phyloP scores from a whole-genome alignment of 2,113 vertebrate genomes.

The Rana temporaria region DNA sequence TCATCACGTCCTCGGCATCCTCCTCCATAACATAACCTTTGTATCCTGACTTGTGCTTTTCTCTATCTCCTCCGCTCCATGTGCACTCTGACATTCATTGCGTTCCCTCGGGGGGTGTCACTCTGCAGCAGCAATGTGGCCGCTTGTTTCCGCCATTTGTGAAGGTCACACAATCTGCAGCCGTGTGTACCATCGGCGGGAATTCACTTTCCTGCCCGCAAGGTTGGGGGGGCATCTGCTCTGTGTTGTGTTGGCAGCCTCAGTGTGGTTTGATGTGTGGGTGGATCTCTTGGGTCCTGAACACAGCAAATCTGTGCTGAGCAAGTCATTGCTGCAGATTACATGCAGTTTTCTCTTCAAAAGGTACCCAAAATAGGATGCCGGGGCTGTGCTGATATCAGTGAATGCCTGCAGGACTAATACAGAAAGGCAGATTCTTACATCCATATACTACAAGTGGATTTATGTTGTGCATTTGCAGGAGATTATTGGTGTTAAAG shows the following conservation, averaged over 20 bases:
- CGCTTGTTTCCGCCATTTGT: neutral
- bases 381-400: too few species aligned
- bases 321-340: too few species aligned
- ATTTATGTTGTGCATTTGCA: too few species aligned
- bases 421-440: too few species aligned
- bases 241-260: neutral
- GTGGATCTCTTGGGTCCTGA: conserved; percentile 36
- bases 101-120: conserved; percentile 15
- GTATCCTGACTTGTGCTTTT: neutral
- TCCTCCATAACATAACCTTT: neutral
- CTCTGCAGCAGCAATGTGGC: neutral
- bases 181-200: neutral
- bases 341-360: too few species aligned
- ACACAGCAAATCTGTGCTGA: conserved; percentile 20
- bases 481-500: too few species aligned
- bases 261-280: conserved; percentile 11
- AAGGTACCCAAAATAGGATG: too few species aligned
- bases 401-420: too few species aligned
- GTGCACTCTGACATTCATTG: neutral
- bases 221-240: conserved; percentile 30
- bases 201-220: neutral
- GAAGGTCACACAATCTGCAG: conserved; percentile 33
- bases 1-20: neutral
- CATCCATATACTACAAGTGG: too few species aligned
- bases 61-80: neutral